Evolutionary conservation across 1,140 invertebrate species (phyloP), one percentile per base, ranked within the genome.

Genomic region (Caenorhabditis inopinata): DNA sequence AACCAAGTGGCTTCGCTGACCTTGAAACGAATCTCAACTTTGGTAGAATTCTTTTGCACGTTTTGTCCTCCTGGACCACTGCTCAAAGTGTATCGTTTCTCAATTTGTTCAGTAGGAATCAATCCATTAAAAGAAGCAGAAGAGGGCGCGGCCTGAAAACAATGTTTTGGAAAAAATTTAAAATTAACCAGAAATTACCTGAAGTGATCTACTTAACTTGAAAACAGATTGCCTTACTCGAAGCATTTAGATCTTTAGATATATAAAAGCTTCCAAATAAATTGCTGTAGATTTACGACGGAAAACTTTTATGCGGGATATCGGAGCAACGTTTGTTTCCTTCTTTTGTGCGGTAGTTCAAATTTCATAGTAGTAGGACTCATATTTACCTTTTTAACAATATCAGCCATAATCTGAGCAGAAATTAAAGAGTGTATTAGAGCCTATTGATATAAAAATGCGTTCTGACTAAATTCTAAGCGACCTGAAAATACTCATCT

Each of bases 11-110:
- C 73, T n/a, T 38, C 27, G 25, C 32, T 73, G 11, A 80, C 35
- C n/a, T 76, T 75, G 51, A 80, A 75, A 25, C 79, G 79, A 47
- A 80, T 80, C 25, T 80, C 73, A 7, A 76, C 73, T 35, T 80
- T 80, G 5, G 79, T 80, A 4, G 79, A 48, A 62, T 80, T 80
- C 29, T 80, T 80, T n/a, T 80, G 73, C 6, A 80, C 74, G 45
- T 80, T 80, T 48, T 80, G 79, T 21, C 79, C 79, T 0, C 79
- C 79, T 11, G 79, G 79, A 23, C 79, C 79, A 23, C 32, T 46
- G 32, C 73, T 76, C 18, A 80, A 76, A 1, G 49, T 32, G 25
- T 48, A 80, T 35, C 38, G 18, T 48, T 80, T 80, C 25, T 76
- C 79, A 16, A 80, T 62, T 23, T 48, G 46, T 6, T 80, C 74